These are phyloP conservation scores for Bathynomus jamesi DNA, from an alignment of 1,140 invertebrate genomes.

Conservation along the genomic window DNA sequence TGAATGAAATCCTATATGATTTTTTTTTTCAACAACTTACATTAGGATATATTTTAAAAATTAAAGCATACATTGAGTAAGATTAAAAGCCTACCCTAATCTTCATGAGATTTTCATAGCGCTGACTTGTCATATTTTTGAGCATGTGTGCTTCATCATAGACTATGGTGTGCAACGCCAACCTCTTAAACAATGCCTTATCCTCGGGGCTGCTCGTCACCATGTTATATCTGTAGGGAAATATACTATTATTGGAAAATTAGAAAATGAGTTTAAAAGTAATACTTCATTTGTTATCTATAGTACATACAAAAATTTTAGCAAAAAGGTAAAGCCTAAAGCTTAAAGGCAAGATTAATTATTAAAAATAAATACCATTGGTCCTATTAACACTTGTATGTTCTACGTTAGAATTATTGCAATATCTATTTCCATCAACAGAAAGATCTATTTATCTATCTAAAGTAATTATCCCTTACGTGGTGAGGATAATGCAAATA, in stretches of 20 bases:
- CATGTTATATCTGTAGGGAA: slow-evolving; percentile 58
- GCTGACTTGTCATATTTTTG: slow-evolving; percentile 88
- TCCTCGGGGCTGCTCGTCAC: slow-evolving; percentile 77
- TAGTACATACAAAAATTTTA: neutral
- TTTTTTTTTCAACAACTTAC: too few species aligned
- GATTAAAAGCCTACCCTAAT: slow-evolving; percentile 66
- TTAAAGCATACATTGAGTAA: too few species aligned
- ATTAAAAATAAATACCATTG: slow-evolving; percentile 5
- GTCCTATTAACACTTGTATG: neutral
- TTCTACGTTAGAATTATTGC: slow-evolving; percentile 1
- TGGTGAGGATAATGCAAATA: slow-evolving; percentile 73
- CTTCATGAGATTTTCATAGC: slow-evolving; percentile 80
- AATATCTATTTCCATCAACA: neutral
- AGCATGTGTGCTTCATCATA: slow-evolving; percentile 98
- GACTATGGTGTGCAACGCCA: slow-evolving; percentile 81
- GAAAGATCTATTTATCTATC: neutral
- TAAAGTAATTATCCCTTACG: slow-evolving; percentile 52
- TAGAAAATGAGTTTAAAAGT: neutral
- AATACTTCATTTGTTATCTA: neutral
- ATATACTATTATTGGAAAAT: neutral
- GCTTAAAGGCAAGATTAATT: too few species aligned
- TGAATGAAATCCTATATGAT: neutral
- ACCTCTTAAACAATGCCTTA: slow-evolving; percentile 77
- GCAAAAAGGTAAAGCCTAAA: neutral
- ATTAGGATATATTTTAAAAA: too few species aligned